These are phyloP conservation scores for Columbina picui DNA, from an alignment of 2,113 vertebrate genomes.

Conservation along the genomic window DNA sequence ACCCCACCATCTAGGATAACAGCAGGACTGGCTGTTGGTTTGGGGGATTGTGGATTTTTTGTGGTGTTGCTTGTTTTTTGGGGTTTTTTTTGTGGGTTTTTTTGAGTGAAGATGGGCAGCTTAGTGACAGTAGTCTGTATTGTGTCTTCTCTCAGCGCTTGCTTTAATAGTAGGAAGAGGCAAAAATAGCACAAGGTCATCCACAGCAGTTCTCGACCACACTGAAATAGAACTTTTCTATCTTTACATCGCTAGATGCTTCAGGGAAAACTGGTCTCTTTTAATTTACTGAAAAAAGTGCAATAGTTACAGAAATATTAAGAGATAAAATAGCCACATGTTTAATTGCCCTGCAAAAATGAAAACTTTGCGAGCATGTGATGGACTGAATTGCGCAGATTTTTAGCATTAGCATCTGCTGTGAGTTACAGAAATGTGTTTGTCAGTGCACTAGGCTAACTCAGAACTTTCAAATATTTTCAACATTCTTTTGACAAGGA, in stretches of 20 bases:
- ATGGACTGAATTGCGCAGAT: not conserved
- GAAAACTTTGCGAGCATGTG: fast-evolving
- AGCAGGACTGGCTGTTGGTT: not conserved
- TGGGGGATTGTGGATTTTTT: too few relatives aligned
- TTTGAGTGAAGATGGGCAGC: not conserved
- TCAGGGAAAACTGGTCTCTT: not conserved
- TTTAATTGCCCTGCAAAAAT: not conserved
- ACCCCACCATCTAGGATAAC: not conserved
- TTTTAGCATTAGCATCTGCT: not conserved
- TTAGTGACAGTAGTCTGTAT: not conserved
- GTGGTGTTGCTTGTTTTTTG: too few relatives aligned
- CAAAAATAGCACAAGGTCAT: not conserved
- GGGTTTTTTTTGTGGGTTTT: too few relatives aligned
- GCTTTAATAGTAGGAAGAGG: not conserved
- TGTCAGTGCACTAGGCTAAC: not conserved
- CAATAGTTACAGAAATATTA: not conserved
- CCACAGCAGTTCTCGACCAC: not conserved
- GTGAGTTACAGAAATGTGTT: not conserved
- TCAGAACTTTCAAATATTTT: not conserved
- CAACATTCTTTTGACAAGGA: not conserved
- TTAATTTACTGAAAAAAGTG: not conserved
- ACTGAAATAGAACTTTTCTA: fast-evolving
- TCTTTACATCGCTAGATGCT: not conserved
- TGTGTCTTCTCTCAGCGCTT: not conserved
- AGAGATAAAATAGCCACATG: not conserved